Conservation (phyloP, 2,797 vertebrate genomes). For the Melanogrammus aeglefinus region DNA sequence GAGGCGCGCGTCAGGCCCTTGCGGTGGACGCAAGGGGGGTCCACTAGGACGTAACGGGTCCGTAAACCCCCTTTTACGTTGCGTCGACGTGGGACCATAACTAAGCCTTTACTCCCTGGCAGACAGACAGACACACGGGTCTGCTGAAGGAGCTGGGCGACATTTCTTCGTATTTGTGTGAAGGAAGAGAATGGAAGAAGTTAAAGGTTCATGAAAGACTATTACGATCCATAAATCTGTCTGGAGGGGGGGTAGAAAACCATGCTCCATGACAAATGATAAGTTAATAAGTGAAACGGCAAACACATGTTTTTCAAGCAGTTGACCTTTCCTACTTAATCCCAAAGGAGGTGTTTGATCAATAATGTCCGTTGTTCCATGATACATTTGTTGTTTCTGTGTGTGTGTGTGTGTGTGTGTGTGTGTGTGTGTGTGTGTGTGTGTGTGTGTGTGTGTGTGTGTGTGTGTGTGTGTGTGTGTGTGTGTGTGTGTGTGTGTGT, state of each 20-base stretch:
- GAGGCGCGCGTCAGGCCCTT: no score
- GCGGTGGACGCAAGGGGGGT: no score
- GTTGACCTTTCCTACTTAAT: slow-evolving; percentile 34
- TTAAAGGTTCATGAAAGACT: neutral
- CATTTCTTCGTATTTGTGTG: neutral
- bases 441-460: neutral
- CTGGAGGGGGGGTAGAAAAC: no score
- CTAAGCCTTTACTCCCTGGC: neutral
- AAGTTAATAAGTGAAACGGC: neutral
- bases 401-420: slow-evolving; percentile 20
- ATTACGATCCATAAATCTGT: neutral
- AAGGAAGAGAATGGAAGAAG: neutral
- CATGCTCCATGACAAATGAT: neutral
- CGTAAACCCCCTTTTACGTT: no score
- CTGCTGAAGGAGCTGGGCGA: neutral
- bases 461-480: slow-evolving; percentile 19
- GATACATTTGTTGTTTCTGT: slow-evolving; percentile 4
- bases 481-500: slow-evolving; percentile 12
- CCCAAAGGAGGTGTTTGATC: slow-evolving; percentile 6
- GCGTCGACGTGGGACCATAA: no score
- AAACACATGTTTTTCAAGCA: no score
- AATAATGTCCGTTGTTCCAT: slow-evolving; percentile 32
- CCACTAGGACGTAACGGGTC: no score
- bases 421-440: slow-evolving; percentile 6
- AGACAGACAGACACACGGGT: neutral